These are phyloP conservation scores for Anolis apletophallus DNA, from an alignment of 2,797 vertebrate species.

Conservation along the genomic window DNA sequence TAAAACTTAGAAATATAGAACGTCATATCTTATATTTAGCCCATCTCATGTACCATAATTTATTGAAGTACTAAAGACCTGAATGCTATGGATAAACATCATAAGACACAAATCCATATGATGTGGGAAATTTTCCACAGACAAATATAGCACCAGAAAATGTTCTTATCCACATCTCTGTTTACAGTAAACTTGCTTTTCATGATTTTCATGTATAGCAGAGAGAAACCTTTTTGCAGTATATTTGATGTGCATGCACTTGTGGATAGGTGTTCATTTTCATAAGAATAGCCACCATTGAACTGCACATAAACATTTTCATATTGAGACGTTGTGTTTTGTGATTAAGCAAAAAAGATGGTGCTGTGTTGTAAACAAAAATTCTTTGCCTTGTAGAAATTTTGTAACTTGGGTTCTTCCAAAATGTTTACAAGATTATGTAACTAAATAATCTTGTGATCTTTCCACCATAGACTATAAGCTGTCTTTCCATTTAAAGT, in stretches of 20 bases:
- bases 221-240: neutral
- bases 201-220: neutral
- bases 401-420: neutral
- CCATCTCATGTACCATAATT: too few species aligned
- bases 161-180: too few species aligned
- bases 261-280: neutral
- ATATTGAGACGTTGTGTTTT: neutral
- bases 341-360: neutral
- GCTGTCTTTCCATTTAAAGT: too few species aligned
- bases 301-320: neutral
- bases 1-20: too few species aligned
- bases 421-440: neutral
- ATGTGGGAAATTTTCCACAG: too few species aligned
- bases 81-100: too few species aligned
- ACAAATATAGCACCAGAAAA: too few species aligned
- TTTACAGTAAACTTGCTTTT: neutral
- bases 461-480: neutral
- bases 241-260: neutral
- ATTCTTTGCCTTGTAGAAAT: neutral
- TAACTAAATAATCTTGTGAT: neutral
- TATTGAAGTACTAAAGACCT: too few species aligned
- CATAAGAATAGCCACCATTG: neutral
- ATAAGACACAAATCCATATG: too few species aligned
- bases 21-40: too few species aligned
- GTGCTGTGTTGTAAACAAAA: neutral